Conservation (phyloP, 2,113 vertebrate species). For the Dasypus novemcinctus region DNA sequence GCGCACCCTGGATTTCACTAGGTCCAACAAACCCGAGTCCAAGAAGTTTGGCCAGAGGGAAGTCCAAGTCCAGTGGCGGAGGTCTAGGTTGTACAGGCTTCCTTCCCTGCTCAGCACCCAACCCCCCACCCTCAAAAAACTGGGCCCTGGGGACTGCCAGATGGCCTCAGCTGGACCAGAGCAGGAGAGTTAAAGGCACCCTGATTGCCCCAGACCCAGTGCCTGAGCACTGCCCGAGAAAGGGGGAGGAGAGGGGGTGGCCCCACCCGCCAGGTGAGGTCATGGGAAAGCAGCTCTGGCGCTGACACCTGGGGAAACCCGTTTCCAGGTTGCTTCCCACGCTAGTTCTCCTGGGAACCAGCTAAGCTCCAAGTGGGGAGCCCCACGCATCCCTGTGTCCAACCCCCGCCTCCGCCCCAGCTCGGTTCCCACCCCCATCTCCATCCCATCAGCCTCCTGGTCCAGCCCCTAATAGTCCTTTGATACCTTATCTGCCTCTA, state of each 20-base stretch:
- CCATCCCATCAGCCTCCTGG: background rate
- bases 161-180: background rate
- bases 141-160: background rate
- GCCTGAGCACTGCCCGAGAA: background rate
- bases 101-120: background rate
- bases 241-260: conserved; percentile 53
- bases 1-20: background rate
- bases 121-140: background rate
- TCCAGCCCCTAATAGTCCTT: background rate
- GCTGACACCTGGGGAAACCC: conserved; percentile 81
- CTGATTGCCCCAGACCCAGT: conserved; percentile 36
- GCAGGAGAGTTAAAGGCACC: conserved; percentile 18
- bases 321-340: conserved; percentile 78
- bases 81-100: background rate
- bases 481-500: background rate
- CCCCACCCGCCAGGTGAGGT: conserved; percentile 74
- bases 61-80: background rate
- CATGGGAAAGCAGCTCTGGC: conserved; percentile 79
- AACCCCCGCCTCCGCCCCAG: background rate
- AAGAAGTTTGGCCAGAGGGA: background rate
- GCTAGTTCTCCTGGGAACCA: conserved; percentile 77
- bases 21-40: background rate
- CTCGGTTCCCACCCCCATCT: conserved; percentile 49
- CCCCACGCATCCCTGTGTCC: conserved; percentile 27
- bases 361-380: conserved; percentile 61